These are phyloP conservation scores for Itoplectis maculator DNA, from an alignment of 2,888 invertebrate genomes.

Conservation along the genomic window DNA sequence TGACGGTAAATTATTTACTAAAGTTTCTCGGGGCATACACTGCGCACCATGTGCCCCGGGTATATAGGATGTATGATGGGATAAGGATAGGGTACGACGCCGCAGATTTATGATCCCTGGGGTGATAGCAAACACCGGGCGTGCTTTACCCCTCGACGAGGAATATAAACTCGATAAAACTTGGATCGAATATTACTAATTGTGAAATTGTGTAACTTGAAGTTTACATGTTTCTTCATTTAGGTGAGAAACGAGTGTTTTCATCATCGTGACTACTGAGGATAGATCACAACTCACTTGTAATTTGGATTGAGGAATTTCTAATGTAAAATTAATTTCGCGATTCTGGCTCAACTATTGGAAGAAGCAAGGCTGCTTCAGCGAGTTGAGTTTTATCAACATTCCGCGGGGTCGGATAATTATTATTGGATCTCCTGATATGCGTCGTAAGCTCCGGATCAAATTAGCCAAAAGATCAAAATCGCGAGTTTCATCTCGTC, in stretches of 20 bases:
- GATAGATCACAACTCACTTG: too few relatives aligned
- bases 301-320: too few relatives aligned
- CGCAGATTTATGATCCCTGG: constrained; percentile 56
- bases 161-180: constrained; percentile 36
- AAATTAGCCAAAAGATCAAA: constrained; percentile 39
- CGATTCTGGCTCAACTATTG: background rate
- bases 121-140: constrained; percentile 38
- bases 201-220: background rate
- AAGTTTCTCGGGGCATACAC: constrained; percentile 35
- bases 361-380: background rate
- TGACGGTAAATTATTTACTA: constrained; percentile 56
- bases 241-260: too few relatives aligned
- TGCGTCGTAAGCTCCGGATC: constrained; percentile 24
- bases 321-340: too few relatives aligned
- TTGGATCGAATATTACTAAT: background rate
- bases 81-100: constrained; percentile 30
- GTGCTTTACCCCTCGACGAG: background rate
- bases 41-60: background rate
- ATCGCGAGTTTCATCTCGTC: constrained; percentile 41
- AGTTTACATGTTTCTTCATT: background rate
- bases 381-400: background rate
- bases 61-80: constrained; percentile 28
- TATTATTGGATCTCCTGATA: constrained; percentile 21
- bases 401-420: constrained; percentile 9
- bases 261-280: too few relatives aligned